Evolutionary conservation across 1,140 invertebrate species (phyloP).

Genomic region (Tetramorium parvispinum): DNA sequence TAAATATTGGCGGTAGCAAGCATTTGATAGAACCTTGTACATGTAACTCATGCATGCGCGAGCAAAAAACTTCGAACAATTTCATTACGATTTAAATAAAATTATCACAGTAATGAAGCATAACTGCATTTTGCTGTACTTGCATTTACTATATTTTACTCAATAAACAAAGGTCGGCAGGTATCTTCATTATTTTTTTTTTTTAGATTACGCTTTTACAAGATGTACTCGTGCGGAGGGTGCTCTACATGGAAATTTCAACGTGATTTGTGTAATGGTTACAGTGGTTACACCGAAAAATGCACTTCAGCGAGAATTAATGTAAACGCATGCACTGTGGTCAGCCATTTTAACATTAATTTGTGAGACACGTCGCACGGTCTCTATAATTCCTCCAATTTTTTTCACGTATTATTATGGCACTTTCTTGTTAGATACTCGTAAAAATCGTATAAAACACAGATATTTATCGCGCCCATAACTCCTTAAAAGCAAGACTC

Average conservation of each 20-base stretch:
- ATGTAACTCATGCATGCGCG: background rate
- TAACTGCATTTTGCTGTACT: background rate
- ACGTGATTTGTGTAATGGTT: slow-evolving; percentile 33
- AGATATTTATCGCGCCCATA: slow-evolving; percentile 15
- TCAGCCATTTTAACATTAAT: slow-evolving; percentile 32
- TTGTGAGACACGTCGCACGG: background rate
- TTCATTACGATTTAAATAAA: background rate
- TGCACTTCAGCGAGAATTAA: slow-evolving; percentile 37
- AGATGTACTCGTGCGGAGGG: background rate
- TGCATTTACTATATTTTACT: background rate
- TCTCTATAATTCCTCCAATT: slow-evolving; percentile 12
- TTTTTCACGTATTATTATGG: background rate
- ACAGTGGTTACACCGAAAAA: slow-evolving; percentile 3
- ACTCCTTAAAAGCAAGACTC: background rate
- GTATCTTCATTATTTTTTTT: slow-evolving; percentile 4
- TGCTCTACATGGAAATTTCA: slow-evolving; percentile 30
- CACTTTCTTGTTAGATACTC: background rate
- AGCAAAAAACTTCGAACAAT: background rate
- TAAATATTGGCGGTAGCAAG: background rate
- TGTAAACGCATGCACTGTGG: slow-evolving; percentile 22
- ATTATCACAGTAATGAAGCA: background rate
- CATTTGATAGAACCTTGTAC: background rate
- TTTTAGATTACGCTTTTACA: slow-evolving; percentile 2
- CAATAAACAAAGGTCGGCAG: background rate
- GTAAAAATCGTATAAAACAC: background rate